Base-by-base conservation (phyloP, 2,797 vertebrate genomes). In the Acipenser oxyrinchus region DNA sequence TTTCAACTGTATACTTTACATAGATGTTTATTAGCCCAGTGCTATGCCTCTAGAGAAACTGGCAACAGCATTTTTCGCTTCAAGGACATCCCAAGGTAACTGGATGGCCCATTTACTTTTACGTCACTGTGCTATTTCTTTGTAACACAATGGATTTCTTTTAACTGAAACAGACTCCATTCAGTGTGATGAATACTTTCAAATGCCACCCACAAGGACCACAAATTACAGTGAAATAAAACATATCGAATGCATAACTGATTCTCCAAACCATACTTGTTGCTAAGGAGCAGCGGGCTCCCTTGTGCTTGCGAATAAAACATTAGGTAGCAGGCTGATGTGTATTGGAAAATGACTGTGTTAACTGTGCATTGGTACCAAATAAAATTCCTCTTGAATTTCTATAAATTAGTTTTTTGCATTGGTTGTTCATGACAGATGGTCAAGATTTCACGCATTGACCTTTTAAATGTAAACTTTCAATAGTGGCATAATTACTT, bases 51-150 rank as follows among this genome's bases (percentile, higher is more conserved):
- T 58, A 58, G 3, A 58, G n/a, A n/a, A 58, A 48, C 10, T 49
- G 66, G 67, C 68, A 77, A 76, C 79, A 70, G 70, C 62, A 74
- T 76, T 61, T 72, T 69, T 78, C 49, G 63, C 65, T 76, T 76
- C 72, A 71, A 51, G 73, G 68, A 75, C 67, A 62, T 49, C 12
- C 64, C 62, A 69, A 67, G 69, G n/a, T 12, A 65, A 57, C 55
- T 37, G 15, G 61, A 73, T 70, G 76, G 77, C 80, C 76, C 62
- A 75, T 75, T 80, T 75, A 71, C 68, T 78, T 66, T 73, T 69
- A 73, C 15, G 60, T 73, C 74, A 66, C 57, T 75, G 71, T 75
- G 62, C 71, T 73, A 77, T 76, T 82, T 75, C 78, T 79, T 80
- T 74, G 51, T 67, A 69, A 65, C 72, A 51, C 74, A 79, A 81